These are phyloP conservation scores for Ispidina lecontei DNA, from an alignment of 2,797 vertebrate genomes.

Conservation along the genomic window DNA sequence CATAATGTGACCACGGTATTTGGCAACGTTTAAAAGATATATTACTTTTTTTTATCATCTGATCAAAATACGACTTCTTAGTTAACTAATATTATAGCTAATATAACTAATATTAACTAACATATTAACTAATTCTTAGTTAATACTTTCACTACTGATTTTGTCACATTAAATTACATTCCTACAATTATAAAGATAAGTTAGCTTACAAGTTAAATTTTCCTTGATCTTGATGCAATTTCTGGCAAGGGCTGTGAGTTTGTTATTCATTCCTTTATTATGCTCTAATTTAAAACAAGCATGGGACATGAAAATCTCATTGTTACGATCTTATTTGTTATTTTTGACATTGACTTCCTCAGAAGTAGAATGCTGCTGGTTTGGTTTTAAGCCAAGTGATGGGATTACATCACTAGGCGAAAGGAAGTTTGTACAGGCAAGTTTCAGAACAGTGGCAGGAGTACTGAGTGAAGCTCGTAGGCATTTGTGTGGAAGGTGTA, in stretches of 20 bases:
- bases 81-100: too few relatives aligned
- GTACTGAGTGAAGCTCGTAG: accelerated
- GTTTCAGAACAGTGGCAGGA: background rate
- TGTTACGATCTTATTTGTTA: background rate
- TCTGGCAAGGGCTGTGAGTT: background rate
- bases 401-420: background rate
- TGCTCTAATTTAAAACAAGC: background rate
- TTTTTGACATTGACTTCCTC: background rate
- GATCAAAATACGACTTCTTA: too few relatives aligned
- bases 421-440: background rate
- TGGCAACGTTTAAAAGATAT: background rate
- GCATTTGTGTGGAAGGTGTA: background rate
- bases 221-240: background rate
- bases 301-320: background rate
- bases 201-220: background rate
- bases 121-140: too few relatives aligned
- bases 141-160: background rate
- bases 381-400: background rate
- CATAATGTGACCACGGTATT: background rate
- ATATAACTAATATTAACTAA: too few relatives aligned
- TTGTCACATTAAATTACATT: background rate
- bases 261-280: background rate
- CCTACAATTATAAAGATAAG: background rate
- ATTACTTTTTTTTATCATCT: background rate
- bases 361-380: background rate